Evolutionary conservation across 2,888 invertebrate genomes (phyloP).

Genomic region (Caradrina clavipalpis): DNA sequence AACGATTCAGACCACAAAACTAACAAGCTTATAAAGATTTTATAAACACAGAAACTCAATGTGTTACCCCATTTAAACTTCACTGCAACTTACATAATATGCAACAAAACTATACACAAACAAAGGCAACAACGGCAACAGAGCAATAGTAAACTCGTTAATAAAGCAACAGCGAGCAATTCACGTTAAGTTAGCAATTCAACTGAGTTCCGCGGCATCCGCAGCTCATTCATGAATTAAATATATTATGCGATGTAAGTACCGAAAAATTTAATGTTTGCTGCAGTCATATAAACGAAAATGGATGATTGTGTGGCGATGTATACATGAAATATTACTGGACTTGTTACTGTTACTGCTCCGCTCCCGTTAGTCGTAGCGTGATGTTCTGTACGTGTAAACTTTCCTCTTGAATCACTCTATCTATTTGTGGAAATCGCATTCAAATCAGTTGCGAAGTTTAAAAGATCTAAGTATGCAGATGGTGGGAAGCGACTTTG

Average conservation of each 20-base stretch:
- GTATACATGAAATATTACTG: neutral
- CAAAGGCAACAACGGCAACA: conserved; percentile 36
- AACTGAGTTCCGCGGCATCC: conserved; percentile 45
- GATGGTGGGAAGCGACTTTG: too few species aligned
- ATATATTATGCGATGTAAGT: conserved; percentile 44
- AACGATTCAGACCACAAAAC: neutral
- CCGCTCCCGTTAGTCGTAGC: too few species aligned
- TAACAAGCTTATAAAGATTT: neutral
- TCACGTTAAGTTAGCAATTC: conserved; percentile 55
- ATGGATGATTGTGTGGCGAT: neutral
- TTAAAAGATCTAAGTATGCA: too few species aligned
- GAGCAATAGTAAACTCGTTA: conserved; percentile 46
- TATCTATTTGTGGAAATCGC: too few species aligned
- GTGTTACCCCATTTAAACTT: conserved; percentile 6
- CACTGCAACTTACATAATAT: neutral
- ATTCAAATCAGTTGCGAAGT: too few species aligned
- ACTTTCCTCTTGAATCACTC: too few species aligned
- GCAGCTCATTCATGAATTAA: conserved; percentile 58
- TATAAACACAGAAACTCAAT: neutral
- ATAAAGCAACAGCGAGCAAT: conserved; percentile 61
- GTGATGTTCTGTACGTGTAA: too few species aligned
- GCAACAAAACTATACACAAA: conserved; percentile 17
- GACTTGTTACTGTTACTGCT: too few species aligned
- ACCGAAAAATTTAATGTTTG: conserved; percentile 57
- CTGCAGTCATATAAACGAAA: conserved; percentile 35